Evolutionary conservation across 2,113 vertebrate genomes (phyloP).

Genomic region (Caretta caretta): DNA sequence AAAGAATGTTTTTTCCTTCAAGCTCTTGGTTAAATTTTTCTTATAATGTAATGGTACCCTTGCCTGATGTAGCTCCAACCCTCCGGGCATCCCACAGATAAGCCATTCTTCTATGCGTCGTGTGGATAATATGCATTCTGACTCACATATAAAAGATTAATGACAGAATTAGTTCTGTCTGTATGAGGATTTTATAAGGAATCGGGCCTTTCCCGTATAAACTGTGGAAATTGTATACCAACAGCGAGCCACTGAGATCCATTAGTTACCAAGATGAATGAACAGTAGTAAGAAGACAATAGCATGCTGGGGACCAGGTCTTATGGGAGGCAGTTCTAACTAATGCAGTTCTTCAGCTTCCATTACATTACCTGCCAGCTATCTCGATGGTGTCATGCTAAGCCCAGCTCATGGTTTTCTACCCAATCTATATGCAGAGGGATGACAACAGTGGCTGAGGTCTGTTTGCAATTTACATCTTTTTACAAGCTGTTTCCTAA

Average conservation of each 20-base stretch:
- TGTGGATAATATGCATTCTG: neutral
- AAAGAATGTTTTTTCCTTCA: neutral
- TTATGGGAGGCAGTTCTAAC: fast-evolving
- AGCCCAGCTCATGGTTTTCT: neutral
- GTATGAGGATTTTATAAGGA: neutral
- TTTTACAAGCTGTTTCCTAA: conserved; percentile 15
- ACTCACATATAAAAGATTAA: neutral
- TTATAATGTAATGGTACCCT: neutral
- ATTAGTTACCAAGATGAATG: neutral
- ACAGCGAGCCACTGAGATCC: neutral
- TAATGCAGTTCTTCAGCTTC: neutral
- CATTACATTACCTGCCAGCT: neutral
- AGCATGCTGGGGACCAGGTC: neutral
- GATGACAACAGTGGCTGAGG: neutral
- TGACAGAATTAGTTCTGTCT: neutral
- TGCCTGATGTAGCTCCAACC: neutral
- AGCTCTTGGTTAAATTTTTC: neutral
- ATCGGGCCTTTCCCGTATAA: neutral
- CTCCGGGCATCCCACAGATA: neutral
- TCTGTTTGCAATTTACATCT: neutral
- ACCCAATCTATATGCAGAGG: neutral
- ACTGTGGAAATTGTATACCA: neutral
- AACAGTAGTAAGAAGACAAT: neutral
- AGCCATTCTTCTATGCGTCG: neutral
- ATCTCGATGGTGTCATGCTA: neutral